Evolutionary conservation across 2,888 invertebrate genomes (phyloP).

Genomic region (Apamea crenata): DNA sequence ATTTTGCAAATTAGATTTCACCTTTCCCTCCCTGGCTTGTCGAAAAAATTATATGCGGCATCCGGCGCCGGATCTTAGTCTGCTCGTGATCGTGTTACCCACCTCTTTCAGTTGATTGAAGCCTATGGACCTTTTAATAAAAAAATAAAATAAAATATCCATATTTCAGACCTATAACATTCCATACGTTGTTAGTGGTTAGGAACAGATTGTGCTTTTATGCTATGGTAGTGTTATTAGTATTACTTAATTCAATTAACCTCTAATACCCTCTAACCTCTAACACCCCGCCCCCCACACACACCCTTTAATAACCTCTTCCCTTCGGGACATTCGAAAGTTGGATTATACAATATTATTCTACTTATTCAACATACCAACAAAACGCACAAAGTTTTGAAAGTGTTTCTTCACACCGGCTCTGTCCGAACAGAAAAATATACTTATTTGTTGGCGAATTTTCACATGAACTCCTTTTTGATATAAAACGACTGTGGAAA

Average conservation of each 20-base stretch:
- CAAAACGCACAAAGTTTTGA: neutral
- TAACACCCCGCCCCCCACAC: too few species aligned
- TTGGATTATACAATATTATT: neutral
- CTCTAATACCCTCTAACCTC: too few species aligned
- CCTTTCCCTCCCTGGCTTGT: slow-evolving; percentile 79
- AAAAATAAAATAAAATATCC: too few species aligned
- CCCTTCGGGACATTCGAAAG: slow-evolving; percentile 56
- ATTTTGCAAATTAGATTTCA: slow-evolving; percentile 88
- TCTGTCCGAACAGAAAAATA: neutral
- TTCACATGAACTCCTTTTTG: neutral
- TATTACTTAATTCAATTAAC: too few species aligned
- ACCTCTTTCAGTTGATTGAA: slow-evolving; percentile 72
- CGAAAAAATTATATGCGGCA: slow-evolving; percentile 83
- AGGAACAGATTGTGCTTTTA: too few species aligned
- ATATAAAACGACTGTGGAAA: neutral
- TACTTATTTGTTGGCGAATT: neutral
- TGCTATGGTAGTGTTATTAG: too few species aligned
- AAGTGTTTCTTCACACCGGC: neutral
- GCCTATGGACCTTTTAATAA: slow-evolving; percentile 63
- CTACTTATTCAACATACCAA: neutral
- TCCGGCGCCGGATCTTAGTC: slow-evolving; percentile 78
- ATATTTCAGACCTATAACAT: too few species aligned
- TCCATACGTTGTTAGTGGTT: too few species aligned
- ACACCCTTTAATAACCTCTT: slow-evolving; percentile 69
- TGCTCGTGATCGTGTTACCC: slow-evolving; percentile 76